A percentile compares a stretch with the other conserved stretches of the same genome.
phyloP scores from a whole-genome alignment of 1,140 invertebrate genomes.

The Batillaria attramentaria region DNA sequence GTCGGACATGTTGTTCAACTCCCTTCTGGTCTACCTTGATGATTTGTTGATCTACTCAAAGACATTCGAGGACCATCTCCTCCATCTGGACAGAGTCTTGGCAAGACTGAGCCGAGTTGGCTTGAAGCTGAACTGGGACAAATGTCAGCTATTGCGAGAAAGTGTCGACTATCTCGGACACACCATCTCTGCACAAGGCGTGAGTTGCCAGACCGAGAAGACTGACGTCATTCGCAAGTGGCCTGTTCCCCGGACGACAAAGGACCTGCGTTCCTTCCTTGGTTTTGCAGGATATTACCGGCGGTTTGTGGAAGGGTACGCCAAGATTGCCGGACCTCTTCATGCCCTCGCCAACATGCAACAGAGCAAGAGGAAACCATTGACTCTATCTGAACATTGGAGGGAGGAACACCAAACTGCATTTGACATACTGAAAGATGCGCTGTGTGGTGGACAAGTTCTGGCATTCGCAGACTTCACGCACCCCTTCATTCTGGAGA shows the following conservation, averaged over 20 bases:
- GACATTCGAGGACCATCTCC: slow-evolving; percentile 28
- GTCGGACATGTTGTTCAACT: slow-evolving; percentile 37
- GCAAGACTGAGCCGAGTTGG: slow-evolving; percentile 41
- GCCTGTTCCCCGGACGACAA: slow-evolving; percentile 51
- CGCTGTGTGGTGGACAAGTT: slow-evolving; percentile 30
- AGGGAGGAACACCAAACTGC: neutral
- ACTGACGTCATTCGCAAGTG: slow-evolving; percentile 63
- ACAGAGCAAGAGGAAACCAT: neutral
- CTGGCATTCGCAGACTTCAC: slow-evolving; percentile 45
- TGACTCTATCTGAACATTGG: neutral
- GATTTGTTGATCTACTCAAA: slow-evolving; percentile 48
- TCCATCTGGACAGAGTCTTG: slow-evolving; percentile 49
- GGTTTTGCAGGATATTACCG: slow-evolving; percentile 71
- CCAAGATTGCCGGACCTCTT: slow-evolving; percentile 64
- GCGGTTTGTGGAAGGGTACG: slow-evolving; percentile 65
- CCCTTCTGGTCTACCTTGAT: slow-evolving; percentile 48
- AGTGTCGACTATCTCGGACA: slow-evolving; percentile 47
- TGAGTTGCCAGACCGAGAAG: slow-evolving; percentile 69
- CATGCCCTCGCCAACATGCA: neutral
- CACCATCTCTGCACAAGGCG: slow-evolving; percentile 38
- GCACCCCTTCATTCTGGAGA: slow-evolving; percentile 47
- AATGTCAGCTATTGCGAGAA: slow-evolving; percentile 40
- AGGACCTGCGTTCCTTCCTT: slow-evolving; percentile 70
- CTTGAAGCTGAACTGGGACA: slow-evolving; percentile 41
- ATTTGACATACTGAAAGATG: slow-evolving; percentile 30